Conservation (phyloP, 1,140 invertebrate genomes). For the Archegozetes longisetosus region DNA sequence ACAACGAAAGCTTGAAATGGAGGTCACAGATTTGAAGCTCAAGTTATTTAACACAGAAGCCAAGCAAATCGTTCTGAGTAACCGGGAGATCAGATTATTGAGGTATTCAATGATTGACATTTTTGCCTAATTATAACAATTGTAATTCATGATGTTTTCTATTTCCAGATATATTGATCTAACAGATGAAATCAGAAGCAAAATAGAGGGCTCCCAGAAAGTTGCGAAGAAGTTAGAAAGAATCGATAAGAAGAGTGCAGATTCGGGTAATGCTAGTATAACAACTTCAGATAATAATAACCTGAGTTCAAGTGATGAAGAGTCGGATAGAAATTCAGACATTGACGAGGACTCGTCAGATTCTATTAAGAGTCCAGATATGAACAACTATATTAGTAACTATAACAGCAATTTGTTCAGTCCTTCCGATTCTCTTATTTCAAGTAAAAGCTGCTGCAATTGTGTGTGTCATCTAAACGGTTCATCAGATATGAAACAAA, state of each 20-base stretch:
- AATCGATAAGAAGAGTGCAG: slow-evolving; percentile 41
- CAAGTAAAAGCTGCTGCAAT: slow-evolving; percentile 9
- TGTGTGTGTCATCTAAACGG: slow-evolving; percentile 32
- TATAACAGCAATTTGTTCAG: neutral
- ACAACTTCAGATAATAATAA: neutral
- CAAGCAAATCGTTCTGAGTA: slow-evolving; percentile 66
- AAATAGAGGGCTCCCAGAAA: slow-evolving; percentile 75
- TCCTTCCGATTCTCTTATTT: neutral
- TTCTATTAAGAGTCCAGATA: slow-evolving; percentile 28
- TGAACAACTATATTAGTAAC: slow-evolving; percentile 16
- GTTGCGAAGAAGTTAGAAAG: slow-evolving; percentile 83
- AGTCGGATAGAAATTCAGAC: slow-evolving; percentile 47
- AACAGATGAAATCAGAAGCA: slow-evolving; percentile 82
- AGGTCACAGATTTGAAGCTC: slow-evolving; percentile 65
- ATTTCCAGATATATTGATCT: slow-evolving; percentile 58
- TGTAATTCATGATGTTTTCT: slow-evolving; percentile 10
- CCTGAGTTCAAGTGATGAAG: slow-evolving; percentile 1
- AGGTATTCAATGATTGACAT: slow-evolving; percentile 38
- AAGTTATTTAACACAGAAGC: slow-evolving; percentile 47
- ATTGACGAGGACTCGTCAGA: slow-evolving; percentile 41
- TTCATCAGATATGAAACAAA: neutral
- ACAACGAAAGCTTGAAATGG: slow-evolving; percentile 71
- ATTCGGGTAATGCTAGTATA: neutral
- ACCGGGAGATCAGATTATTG: slow-evolving; percentile 71
- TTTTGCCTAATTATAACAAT: neutral